Percentiles rank a stretch among this genome's conserved stretches.
phyloP scores from a whole-genome alignment of 2,888 invertebrate species.

The Penaeus monodon region DNA sequence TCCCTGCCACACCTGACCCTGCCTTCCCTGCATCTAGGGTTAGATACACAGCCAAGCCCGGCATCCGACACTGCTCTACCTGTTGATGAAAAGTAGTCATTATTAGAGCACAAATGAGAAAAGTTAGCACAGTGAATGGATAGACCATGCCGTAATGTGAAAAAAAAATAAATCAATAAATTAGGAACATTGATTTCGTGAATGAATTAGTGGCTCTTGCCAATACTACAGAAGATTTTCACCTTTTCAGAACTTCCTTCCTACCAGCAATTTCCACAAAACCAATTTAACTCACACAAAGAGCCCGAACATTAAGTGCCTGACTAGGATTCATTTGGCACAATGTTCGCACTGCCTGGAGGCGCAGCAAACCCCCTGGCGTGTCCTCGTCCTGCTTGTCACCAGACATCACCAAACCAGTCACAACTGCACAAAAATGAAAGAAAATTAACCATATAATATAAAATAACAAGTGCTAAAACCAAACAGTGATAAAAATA shows the following conservation, averaged over 20 bases:
- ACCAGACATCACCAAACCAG: conserved; percentile 86
- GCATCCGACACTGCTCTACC: conserved; percentile 88
- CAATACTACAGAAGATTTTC: too few species aligned
- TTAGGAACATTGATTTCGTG: too few species aligned
- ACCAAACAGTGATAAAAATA: too few species aligned
- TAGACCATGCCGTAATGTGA: too few species aligned
- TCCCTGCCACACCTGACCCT: conserved; percentile 52
- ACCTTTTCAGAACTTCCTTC: too few species aligned
- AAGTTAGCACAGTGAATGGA: too few species aligned
- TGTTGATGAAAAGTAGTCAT: conserved; percentile 65
- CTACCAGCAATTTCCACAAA: neutral
- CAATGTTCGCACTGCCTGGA: conserved; percentile 82
- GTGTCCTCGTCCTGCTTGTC: conserved; percentile 91
- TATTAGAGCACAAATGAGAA: neutral
- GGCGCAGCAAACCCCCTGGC: conserved; percentile 80
- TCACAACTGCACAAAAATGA: conserved; percentile 77
- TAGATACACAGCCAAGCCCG: conserved; percentile 86
- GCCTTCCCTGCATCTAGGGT: conserved; percentile 75
- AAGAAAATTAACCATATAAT: conserved; percentile 26
- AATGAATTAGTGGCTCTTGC: too few species aligned
- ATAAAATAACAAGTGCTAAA: neutral
- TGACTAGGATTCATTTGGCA: conserved; percentile 92
- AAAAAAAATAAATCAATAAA: too few species aligned
- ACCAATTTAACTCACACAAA: conserved; percentile 77
- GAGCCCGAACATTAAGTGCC: conserved; percentile 84